A percentile compares a stretch with the other conserved stretches of the same genome.
Evolutionary conservation across 2,797 vertebrate genomes (phyloP).

Genomic region (Chrysocyon brachyurus): DNA sequence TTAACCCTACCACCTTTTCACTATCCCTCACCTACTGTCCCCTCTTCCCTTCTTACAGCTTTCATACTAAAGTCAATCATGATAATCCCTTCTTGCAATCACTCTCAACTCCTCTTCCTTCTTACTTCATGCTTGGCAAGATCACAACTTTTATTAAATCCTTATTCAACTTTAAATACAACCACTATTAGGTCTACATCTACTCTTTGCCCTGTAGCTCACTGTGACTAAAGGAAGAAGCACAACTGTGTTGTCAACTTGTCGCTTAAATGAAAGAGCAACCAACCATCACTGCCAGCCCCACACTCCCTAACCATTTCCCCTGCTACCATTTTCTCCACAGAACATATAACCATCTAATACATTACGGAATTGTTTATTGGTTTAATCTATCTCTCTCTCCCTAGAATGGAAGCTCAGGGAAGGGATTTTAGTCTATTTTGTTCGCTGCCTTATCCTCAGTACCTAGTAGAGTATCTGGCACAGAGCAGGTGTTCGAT

Average conservation of each 20-base stretch:
- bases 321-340: not conserved
- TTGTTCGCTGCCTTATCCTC: not conserved
- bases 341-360: not conserved
- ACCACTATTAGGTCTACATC: not conserved
- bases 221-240: not conserved
- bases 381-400: not conserved
- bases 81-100: slow-evolving; percentile 1
- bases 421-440: not conserved
- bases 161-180: not conserved
- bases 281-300: not conserved
- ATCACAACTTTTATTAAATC: slow-evolving; percentile 8
- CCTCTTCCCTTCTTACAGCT: not conserved
- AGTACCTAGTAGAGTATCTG: not conserved
- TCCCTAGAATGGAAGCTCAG: not conserved
- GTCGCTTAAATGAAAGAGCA: not conserved
- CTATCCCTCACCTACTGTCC: not conserved
- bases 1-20: not conserved
- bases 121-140: not conserved
- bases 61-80: not conserved
- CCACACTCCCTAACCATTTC: not conserved
- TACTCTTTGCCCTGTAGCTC: not conserved
- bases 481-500: not conserved
- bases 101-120: not conserved
- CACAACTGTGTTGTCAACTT: not conserved
- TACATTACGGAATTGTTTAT: not conserved